These are phyloP conservation scores for Antheraea pernyi DNA, from an alignment of 1,140 invertebrate genomes.

Conservation along the genomic window DNA sequence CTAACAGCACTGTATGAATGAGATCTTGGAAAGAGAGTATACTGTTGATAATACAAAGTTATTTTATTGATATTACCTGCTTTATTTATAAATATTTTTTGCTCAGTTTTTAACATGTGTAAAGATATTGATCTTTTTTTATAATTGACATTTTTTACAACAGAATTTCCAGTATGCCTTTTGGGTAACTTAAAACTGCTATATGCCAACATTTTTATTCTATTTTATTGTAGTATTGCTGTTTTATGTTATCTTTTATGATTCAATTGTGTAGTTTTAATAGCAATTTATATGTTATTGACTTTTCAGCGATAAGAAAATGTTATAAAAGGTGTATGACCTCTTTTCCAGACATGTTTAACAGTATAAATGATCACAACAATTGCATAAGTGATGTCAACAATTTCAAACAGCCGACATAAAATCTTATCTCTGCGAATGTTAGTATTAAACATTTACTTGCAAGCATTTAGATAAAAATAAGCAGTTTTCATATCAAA, in stretches of 20 bases:
- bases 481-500: background rate
- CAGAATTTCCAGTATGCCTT: too few relatives aligned
- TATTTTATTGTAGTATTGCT: too few relatives aligned
- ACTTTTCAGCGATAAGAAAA: too few relatives aligned
- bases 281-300: too few relatives aligned
- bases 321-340: too few relatives aligned
- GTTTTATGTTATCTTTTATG: too few relatives aligned
- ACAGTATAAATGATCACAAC: too few relatives aligned
- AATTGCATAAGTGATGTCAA: background rate
- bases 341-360: too few relatives aligned
- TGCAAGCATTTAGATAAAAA: constrained; percentile 2
- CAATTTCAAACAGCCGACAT: background rate
- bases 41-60: constrained; percentile 49
- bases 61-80: constrained; percentile 16
- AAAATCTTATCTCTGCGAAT: background rate
- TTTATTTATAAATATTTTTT: background rate
- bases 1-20: constrained; percentile 75
- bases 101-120: background rate
- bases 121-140: background rate
- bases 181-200: too few relatives aligned
- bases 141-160: too few relatives aligned
- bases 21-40: constrained; percentile 71
- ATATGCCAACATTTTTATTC: too few relatives aligned
- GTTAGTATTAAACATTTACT: background rate
- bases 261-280: too few relatives aligned